A percentile compares a stretch with the other conserved stretches of the same genome.
Evolutionary conservation across 2,797 vertebrate genomes (phyloP).

Genomic region (Trichosurus vulpecula): DNA sequence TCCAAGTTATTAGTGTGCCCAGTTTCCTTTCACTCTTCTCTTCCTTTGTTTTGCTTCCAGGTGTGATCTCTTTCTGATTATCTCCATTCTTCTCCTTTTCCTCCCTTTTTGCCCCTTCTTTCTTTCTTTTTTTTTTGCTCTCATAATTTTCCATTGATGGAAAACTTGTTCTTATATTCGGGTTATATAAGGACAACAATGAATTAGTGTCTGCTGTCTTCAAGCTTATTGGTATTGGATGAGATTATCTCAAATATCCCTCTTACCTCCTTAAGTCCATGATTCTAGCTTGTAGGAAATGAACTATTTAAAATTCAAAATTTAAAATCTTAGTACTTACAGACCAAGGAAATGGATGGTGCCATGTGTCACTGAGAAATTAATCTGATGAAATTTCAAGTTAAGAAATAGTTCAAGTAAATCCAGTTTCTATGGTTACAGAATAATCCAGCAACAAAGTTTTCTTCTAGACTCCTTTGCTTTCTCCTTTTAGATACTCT

Average conservation of each 20-base stretch:
- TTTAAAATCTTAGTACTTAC: neutral
- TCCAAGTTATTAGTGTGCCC: neutral
- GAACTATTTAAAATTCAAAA: neutral
- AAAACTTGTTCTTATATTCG: neutral
- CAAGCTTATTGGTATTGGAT: neutral
- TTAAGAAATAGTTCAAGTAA: neutral
- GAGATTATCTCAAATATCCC: neutral
- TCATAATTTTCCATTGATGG: neutral
- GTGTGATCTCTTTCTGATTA: neutral
- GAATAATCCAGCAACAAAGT: neutral
- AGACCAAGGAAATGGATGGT: neutral
- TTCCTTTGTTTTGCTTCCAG: neutral
- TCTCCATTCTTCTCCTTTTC: neutral
- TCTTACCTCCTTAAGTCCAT: neutral
- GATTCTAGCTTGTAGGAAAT: neutral
- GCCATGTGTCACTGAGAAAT: neutral
- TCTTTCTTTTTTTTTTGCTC: neutral
- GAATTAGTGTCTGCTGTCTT: neutral
- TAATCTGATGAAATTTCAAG: neutral
- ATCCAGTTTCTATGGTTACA: neutral
- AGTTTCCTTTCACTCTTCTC: neutral
- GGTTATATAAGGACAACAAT: neutral
- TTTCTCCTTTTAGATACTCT: neutral
- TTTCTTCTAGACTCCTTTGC: neutral
- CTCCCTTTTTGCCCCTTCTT: neutral